A percentile compares a stretch with the other conserved stretches of the same genome.
These are phyloP conservation scores for Catocala nupta DNA, from an alignment of 2,888 invertebrate genomes.

Conservation along the genomic window DNA sequence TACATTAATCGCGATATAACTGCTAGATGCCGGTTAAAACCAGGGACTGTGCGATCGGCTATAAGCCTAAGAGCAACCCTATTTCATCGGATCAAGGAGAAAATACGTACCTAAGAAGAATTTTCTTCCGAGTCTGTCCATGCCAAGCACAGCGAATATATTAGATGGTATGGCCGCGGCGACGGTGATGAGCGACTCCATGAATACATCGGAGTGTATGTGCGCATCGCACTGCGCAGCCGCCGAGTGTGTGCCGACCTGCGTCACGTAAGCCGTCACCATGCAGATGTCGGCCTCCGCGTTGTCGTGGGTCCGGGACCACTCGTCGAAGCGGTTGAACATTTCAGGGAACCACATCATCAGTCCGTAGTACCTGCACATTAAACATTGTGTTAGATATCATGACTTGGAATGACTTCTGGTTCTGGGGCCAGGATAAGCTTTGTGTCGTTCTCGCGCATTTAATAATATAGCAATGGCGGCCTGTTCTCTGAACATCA, in stretches of 20 bases:
- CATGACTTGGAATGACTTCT: too few relatives aligned
- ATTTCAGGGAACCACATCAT: constrained; percentile 99
- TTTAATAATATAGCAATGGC: too few relatives aligned
- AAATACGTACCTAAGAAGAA: constrained; percentile 90
- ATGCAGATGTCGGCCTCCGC: constrained; percentile 91
- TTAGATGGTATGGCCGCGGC: constrained; percentile 95
- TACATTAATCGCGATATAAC: too few relatives aligned
- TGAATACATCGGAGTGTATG: constrained; percentile 93
- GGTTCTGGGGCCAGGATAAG: too few relatives aligned
- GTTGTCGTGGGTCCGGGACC: constrained; percentile 89
- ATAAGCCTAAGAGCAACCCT: background rate
- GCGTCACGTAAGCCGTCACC: constrained; percentile 92
- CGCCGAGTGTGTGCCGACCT: constrained; percentile 88
- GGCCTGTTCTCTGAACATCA: too few relatives aligned
- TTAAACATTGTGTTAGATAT: too few relatives aligned
- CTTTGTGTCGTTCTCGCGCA: too few relatives aligned
- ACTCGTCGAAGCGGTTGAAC: constrained; percentile 96
- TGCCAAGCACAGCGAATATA: constrained; percentile 93
- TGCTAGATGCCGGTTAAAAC: too few relatives aligned
- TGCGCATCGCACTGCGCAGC: constrained; percentile 89
- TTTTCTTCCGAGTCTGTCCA: constrained; percentile 95
- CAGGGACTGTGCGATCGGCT: too few relatives aligned
- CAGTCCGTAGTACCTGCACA: constrained; percentile 93
- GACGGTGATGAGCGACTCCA: constrained; percentile 95
- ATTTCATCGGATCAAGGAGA: background rate